Conservation (phyloP, 2,113 vertebrate genomes). For the Panthera leo region DNA sequence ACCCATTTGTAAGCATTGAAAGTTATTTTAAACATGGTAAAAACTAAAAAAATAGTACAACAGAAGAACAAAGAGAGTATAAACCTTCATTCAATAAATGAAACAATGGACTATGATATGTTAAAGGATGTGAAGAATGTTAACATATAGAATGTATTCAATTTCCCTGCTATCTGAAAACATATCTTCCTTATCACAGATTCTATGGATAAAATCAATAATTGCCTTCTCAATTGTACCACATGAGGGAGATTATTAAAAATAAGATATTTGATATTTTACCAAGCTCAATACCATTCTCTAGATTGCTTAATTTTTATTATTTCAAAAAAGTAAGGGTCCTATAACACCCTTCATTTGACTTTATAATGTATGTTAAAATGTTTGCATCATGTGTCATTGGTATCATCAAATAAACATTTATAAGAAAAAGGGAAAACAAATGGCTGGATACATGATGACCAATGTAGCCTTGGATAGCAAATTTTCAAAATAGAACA, state of each 20-base stretch:
- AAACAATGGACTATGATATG: not conserved
- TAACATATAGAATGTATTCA: not conserved
- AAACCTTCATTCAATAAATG: not conserved
- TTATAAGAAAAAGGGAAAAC: not conserved
- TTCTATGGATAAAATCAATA: not conserved
- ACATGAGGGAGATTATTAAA: not conserved
- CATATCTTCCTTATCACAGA: not conserved
- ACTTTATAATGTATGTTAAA: not conserved
- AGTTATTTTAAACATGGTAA: not conserved
- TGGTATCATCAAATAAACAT: not conserved
- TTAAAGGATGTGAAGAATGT: not conserved
- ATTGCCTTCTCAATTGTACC: not conserved
- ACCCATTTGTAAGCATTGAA: not conserved
- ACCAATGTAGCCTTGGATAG: not conserved
- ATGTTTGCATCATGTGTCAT: not conserved
- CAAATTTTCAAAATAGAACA: conserved; percentile 48
- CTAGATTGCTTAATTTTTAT: not conserved
- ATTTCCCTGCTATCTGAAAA: not conserved
- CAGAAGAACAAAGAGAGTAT: not conserved
- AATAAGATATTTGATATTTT: not conserved
- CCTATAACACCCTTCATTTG: not conserved
- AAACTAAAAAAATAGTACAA: not conserved
- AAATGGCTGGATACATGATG: not conserved
- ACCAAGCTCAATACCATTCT: not conserved
- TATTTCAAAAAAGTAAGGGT: not conserved